Conservation (phyloP, 1,140 invertebrate genomes). For the Aradophagus sp. region DNA sequence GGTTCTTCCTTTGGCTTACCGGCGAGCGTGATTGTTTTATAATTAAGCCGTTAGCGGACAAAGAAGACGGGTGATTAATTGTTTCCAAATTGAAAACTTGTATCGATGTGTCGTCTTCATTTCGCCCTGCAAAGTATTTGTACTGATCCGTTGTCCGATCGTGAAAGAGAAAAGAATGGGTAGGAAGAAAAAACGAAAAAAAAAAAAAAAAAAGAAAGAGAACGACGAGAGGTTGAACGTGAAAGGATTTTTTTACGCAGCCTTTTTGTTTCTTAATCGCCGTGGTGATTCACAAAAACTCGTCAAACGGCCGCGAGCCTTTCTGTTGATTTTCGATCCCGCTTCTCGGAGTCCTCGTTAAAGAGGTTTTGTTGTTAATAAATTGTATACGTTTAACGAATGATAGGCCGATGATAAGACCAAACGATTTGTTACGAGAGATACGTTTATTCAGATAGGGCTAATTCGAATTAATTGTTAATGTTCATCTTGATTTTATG, state of each 20-base stretch:
- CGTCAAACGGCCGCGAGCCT: too few species aligned
- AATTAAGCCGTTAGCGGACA: conserved; percentile 73
- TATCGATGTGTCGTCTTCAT: conserved; percentile 70
- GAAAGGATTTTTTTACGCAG: conserved; percentile 19
- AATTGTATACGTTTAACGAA: too few species aligned
- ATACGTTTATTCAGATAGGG: too few species aligned
- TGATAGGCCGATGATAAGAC: too few species aligned
- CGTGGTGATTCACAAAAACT: conserved; percentile 9
- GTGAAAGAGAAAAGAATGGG: conserved; percentile 5
- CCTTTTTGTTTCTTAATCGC: conserved; percentile 13
- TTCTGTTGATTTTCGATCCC: too few species aligned
- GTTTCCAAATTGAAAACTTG: conserved; percentile 74
- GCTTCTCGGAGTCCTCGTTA: too few species aligned
- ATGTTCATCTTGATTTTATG: too few species aligned
- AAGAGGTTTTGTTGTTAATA: too few species aligned
- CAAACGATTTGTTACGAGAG: too few species aligned
- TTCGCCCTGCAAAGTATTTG: conserved; percentile 49
- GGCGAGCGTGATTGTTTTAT: conserved; percentile 74
- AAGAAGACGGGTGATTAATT: conserved; percentile 70
- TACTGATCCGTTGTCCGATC: conserved; percentile 27
- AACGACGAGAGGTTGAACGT: conserved; percentile 5
- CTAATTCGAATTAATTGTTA: too few species aligned
- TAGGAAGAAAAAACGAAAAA: not conserved
- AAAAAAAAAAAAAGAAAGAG: not conserved
- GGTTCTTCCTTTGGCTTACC: conserved; percentile 61